phyloP scores from a whole-genome alignment of 2,113 vertebrate species.

The Phalacrocorax brasilianus region DNA sequence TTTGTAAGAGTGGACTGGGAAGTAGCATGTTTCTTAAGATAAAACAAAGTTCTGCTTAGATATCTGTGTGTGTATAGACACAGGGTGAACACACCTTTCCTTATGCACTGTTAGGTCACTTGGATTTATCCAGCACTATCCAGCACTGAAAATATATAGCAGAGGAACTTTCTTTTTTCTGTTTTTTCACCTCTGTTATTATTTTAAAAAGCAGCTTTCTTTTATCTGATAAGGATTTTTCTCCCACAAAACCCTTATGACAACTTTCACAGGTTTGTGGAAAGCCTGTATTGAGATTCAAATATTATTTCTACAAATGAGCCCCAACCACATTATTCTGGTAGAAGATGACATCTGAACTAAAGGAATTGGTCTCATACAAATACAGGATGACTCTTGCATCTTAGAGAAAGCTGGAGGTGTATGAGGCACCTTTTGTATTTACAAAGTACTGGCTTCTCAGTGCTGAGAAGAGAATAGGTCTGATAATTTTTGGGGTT shows the following conservation, averaged over 20 bases:
- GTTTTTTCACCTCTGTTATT: neutral
- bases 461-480: neutral
- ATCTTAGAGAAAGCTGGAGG: neutral
- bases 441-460: neutral
- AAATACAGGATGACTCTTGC: neutral
- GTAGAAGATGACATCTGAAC: neutral
- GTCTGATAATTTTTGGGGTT: neutral
- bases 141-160: neutral
- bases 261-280: neutral
- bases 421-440: fast-evolving
- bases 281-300: neutral
- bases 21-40: neutral
- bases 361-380: neutral
- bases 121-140: neutral
- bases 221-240: neutral
- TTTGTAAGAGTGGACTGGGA: neutral
- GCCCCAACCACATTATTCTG: neutral
- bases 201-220: neutral
- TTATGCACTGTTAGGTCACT: neutral
- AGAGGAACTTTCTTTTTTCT: neutral
- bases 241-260: neutral
- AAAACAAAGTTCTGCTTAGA: neutral
- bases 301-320: neutral
- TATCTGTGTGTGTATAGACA: neutral
- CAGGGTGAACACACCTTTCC: neutral